These are phyloP conservation scores for Halcyon smyrnensis DNA, from an alignment of 2,797 vertebrate genomes.

Conservation along the genomic window DNA sequence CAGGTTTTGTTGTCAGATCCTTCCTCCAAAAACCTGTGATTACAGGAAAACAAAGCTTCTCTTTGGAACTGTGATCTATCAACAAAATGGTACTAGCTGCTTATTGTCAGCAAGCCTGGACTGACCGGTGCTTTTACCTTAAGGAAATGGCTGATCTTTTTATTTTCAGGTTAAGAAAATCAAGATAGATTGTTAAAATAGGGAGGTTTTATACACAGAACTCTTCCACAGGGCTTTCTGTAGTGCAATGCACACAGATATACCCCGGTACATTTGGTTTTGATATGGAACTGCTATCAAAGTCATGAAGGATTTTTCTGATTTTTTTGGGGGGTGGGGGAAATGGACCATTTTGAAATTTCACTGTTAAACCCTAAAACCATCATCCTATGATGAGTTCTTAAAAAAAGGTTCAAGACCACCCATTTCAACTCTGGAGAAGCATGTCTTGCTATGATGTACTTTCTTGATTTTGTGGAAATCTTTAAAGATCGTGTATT, in stretches of 20 bases:
- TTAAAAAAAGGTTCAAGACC: not conserved
- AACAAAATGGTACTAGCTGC: not conserved
- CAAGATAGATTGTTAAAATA: not conserved
- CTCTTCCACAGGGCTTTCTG: not conserved
- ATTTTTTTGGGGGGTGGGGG: no score
- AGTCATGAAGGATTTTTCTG: not conserved
- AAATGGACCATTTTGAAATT: not conserved
- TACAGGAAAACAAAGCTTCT: not conserved
- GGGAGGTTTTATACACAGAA: not conserved
- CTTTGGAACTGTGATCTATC: not conserved
- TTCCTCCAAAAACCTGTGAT: not conserved
- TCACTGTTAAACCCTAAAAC: not conserved
- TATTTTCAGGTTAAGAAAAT: constrained; percentile 32
- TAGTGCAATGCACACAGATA: not conserved
- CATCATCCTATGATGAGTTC: not conserved
- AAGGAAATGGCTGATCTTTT: constrained; percentile 12
- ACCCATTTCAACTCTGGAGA: not conserved
- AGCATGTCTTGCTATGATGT: not conserved
- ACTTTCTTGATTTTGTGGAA: not conserved
- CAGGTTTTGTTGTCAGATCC: not conserved
- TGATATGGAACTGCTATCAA: not conserved
- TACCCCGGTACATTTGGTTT: not conserved
- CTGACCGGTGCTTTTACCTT: not conserved
- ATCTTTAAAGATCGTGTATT: not conserved
- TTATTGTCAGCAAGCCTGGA: not conserved